Evolutionary conservation across 2,113 vertebrate species (phyloP).

Genomic region (Muntiacus muntjak): DNA sequence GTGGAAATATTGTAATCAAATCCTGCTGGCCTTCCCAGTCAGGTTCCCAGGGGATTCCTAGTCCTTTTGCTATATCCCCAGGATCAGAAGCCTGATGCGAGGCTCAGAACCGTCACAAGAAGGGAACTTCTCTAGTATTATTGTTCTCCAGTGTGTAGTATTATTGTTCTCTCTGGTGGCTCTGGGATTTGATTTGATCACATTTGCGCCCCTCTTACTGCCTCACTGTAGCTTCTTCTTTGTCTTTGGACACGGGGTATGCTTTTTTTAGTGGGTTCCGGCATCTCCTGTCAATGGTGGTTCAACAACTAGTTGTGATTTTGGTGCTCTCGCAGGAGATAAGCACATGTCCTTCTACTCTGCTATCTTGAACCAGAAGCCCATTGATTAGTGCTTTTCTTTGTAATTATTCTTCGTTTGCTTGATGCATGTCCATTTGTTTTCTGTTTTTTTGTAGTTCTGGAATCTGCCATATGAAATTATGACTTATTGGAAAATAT

Average conservation of each 20-base stretch:
- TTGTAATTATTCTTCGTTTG: constrained; percentile 33
- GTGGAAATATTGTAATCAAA: not conserved
- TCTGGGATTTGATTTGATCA: not conserved
- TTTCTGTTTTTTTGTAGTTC: not conserved
- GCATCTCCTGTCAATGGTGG: not conserved
- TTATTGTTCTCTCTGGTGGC: not conserved
- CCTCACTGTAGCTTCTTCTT: not conserved
- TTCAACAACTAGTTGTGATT: not conserved
- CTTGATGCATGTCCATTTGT: not conserved
- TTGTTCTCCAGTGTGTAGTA: not conserved
- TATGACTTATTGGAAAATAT: not conserved
- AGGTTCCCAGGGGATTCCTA: not conserved
- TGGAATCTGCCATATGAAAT: not conserved
- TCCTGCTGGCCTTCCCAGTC: not conserved
- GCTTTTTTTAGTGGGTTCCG: not conserved
- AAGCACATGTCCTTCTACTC: not conserved
- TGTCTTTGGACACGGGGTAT: not conserved
- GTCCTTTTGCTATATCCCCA: not conserved
- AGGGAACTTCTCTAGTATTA: not conserved
- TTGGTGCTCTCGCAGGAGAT: not conserved
- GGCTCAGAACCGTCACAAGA: not conserved
- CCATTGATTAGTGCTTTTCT: not conserved
- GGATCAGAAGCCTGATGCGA: not conserved
- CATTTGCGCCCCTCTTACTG: not conserved
- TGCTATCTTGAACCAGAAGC: not conserved